Evolutionary conservation across 2,888 invertebrate species (phyloP).

Genomic region (Acrobasis consociella): DNA sequence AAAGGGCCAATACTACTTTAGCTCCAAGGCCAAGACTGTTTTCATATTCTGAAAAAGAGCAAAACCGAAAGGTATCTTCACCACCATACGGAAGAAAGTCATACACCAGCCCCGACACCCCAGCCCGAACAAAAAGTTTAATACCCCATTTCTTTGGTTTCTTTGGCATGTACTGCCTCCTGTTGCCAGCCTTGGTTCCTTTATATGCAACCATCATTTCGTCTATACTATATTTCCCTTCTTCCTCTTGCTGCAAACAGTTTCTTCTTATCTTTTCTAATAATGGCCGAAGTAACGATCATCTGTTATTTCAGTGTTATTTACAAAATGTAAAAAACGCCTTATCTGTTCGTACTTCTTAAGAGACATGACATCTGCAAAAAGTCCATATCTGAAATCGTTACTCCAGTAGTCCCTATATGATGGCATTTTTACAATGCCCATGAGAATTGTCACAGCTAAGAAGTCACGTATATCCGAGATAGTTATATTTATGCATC

Average conservation of each 20-base stretch:
- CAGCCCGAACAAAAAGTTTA: constrained; percentile 44
- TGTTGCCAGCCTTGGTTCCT: constrained; percentile 43
- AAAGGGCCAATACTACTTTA: constrained; percentile 36
- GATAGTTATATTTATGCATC: neutral
- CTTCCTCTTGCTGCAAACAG: neutral
- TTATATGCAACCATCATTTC: constrained; percentile 53
- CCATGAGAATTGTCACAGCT: neutral
- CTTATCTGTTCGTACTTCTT: neutral
- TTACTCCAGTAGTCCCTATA: neutral
- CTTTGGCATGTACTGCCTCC: constrained; percentile 44
- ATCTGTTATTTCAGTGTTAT: neutral
- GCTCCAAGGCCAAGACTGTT: constrained; percentile 36
- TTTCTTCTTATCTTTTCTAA: neutral
- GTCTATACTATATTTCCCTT: constrained; percentile 30
- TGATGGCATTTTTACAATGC: neutral
- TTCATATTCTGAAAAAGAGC: constrained; percentile 35
- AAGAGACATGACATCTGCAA: neutral
- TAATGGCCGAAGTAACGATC: neutral
- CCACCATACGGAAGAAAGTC: constrained; percentile 46
- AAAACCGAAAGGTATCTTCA: constrained; percentile 37
- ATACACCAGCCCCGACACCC: constrained; percentile 43
- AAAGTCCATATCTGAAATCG: neutral
- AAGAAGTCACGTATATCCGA: neutral
- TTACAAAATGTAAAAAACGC: neutral
- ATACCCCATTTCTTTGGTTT: constrained; percentile 41